Evolutionary conservation across 2,888 invertebrate genomes (phyloP).

Genomic region (Galeopsomyia nigrocyanea): DNA sequence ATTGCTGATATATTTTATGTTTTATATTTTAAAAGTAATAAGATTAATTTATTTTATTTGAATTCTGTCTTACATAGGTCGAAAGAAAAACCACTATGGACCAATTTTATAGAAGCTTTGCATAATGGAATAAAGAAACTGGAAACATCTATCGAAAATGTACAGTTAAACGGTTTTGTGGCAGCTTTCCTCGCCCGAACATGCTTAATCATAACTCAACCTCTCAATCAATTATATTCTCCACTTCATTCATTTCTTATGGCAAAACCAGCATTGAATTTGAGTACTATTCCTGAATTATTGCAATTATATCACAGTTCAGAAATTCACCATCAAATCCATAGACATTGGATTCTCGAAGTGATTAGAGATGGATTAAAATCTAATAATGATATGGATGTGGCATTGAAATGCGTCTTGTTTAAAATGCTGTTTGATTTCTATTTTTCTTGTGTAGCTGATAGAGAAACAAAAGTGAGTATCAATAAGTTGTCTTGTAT

Average conservation of each 20-base stretch:
- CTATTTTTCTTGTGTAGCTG: constrained; percentile 76
- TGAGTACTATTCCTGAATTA: constrained; percentile 88
- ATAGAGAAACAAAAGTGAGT: constrained; percentile 73
- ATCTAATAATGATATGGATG: constrained; percentile 80
- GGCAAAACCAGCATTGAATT: constrained; percentile 82
- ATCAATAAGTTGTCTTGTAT: background rate
- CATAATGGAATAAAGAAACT: constrained; percentile 73
- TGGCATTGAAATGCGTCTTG: constrained; percentile 80
- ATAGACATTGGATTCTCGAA: constrained; percentile 84
- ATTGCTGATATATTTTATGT: constrained; percentile 7
- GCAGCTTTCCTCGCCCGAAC: constrained; percentile 81
- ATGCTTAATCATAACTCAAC: constrained; percentile 80
- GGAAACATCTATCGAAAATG: constrained; percentile 51
- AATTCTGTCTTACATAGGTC: constrained; percentile 63
- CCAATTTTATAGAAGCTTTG: constrained; percentile 78
- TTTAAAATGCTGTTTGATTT: constrained; percentile 84
- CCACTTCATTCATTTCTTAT: constrained; percentile 84
- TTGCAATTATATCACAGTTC: constrained; percentile 86
- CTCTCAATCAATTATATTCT: constrained; percentile 82
- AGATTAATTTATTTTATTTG: background rate
- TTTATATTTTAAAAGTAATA: constrained; percentile 14
- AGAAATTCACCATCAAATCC: constrained; percentile 77
- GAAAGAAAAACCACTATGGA: constrained; percentile 77
- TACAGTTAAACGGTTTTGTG: constrained; percentile 72
- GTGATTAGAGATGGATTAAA: constrained; percentile 83